A percentile compares a stretch with the other conserved stretches of the same genome.
Evolutionary conservation across 2,113 vertebrate species (phyloP).

Genomic region (Anas platyrhynchos): DNA sequence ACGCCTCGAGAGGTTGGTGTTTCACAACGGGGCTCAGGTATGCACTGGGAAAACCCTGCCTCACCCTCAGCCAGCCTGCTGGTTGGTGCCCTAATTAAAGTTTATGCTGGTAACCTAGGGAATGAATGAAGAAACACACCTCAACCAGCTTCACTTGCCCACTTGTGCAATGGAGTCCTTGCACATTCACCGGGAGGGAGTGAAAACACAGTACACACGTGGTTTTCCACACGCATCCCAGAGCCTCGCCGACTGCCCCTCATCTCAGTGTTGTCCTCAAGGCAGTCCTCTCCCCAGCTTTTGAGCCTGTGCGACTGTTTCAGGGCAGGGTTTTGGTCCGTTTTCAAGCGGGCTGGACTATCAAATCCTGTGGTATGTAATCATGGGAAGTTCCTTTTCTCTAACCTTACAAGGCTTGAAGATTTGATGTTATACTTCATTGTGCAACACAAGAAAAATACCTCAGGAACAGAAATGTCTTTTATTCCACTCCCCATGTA

Average conservation of each 20-base stretch:
- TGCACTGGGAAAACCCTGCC: conserved; percentile 22
- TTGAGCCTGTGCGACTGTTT: neutral
- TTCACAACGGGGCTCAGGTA: conserved; percentile 44
- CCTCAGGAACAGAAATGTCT: conserved; percentile 40
- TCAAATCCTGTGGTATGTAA: neutral
- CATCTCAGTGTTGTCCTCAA: neutral
- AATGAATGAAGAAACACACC: conserved; percentile 43
- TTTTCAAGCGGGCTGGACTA: conserved; percentile 16
- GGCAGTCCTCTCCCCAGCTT: neutral
- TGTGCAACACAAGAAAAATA: conserved; percentile 51
- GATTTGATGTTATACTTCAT: conserved; percentile 34
- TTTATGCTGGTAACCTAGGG: conserved; percentile 35
- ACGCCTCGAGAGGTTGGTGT: neutral
- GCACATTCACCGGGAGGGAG: neutral
- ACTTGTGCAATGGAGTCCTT: neutral
- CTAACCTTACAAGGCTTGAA: conserved; percentile 43
- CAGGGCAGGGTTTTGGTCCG: neutral
- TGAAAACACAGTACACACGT: fast-evolving
- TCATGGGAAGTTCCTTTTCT: conserved; percentile 23
- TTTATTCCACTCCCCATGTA: conserved; percentile 57
- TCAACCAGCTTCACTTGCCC: neutral
- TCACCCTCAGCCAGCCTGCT: neutral
- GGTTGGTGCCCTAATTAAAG: conserved; percentile 13
- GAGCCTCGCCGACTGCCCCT: neutral
- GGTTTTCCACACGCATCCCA: neutral